Evolutionary conservation across 2,797 vertebrate species (phyloP).

Genomic region (Sebastes vulpes): DNA sequence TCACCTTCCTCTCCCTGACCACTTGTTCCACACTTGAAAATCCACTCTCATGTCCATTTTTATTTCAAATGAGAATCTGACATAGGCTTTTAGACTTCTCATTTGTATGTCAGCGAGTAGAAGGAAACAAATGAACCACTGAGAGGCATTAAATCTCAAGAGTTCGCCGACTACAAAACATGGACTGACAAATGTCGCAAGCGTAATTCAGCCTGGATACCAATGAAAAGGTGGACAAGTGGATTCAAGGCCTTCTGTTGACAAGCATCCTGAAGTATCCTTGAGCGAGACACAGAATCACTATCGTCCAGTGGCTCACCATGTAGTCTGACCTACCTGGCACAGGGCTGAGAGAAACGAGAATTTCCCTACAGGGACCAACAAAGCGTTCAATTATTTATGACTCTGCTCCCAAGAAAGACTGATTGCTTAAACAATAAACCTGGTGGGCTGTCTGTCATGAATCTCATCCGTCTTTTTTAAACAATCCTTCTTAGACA

Average conservation of each 20-base stretch:
- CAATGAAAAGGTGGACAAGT: not conserved
- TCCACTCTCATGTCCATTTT: not conserved
- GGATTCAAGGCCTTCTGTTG: not conserved
- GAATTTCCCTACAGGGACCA: not conserved
- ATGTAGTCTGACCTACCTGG: not conserved
- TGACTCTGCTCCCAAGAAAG: not conserved
- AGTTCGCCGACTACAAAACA: not conserved
- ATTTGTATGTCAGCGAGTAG: not conserved
- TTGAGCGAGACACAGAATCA: not conserved
- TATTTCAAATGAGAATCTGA: not conserved
- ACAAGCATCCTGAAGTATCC: conserved; percentile 2
- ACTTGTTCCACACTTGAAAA: not conserved
- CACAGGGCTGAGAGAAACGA: not conserved
- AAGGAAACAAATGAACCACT: not conserved
- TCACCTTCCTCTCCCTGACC: not conserved
- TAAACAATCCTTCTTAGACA: not conserved
- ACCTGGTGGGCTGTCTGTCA: not conserved
- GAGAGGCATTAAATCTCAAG: not conserved
- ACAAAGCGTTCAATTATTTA: conserved; percentile 28
- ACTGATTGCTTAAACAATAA: not conserved
- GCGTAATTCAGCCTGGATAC: not conserved
- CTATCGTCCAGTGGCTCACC: not conserved
- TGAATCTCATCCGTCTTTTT: conserved; percentile 2
- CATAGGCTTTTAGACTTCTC: not conserved
- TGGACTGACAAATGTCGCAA: not conserved